Conservation (phyloP, 2,888 invertebrate genomes). For the Eupithecia pulchellata region DNA sequence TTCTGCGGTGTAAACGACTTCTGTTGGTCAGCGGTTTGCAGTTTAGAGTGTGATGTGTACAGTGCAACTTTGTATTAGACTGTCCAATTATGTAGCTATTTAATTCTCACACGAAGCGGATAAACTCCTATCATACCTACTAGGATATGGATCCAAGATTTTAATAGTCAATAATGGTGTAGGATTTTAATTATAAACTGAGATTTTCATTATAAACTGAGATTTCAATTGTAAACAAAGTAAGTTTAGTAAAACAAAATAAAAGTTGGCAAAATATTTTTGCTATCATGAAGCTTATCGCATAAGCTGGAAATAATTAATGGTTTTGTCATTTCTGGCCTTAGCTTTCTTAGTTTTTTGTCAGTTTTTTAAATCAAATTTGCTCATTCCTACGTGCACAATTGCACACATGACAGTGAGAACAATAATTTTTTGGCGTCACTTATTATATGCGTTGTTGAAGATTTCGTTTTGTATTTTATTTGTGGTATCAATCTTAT, state of each 20-base stretch:
- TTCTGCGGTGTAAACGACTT: constrained; percentile 15
- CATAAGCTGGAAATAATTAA: not conserved
- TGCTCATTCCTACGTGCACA: not conserved
- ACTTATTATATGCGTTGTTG: not conserved
- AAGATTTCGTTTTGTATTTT: not conserved
- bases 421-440: too few relatives aligned
- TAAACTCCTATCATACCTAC: not conserved
- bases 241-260: too few relatives aligned
- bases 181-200: too few relatives aligned
- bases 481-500: not conserved
- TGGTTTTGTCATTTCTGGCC: not conserved
- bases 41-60: not conserved
- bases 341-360: not conserved
- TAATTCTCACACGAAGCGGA: not conserved
- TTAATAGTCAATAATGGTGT: not conserved
- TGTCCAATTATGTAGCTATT: not conserved
- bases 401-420: too few relatives aligned
- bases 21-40: constrained; percentile 20
- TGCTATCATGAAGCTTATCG: not conserved
- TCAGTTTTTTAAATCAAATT: not conserved
- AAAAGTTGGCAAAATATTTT: too few relatives aligned
- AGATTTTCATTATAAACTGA: too few relatives aligned
- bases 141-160: not conserved
- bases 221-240: too few relatives aligned
- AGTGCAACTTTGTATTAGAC: not conserved